Conservation (phyloP, 2,113 vertebrate species). For the Macquaria australasica region DNA sequence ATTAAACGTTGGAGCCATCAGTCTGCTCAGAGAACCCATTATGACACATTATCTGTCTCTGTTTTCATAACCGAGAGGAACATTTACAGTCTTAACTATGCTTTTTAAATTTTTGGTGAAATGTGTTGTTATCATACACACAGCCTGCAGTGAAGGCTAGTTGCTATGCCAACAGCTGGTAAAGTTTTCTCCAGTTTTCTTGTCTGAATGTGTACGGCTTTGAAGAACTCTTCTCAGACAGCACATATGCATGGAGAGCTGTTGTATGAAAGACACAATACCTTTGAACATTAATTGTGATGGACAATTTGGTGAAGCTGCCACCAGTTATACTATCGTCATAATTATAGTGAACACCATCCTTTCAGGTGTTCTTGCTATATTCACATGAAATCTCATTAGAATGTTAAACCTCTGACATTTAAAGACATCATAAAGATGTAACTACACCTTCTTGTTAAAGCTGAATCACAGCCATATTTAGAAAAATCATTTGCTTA, state of each 20-base stretch:
- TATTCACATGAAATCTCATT: slow-evolving; percentile 54
- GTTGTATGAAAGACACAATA: slow-evolving; percentile 11
- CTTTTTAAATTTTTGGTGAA: slow-evolving; percentile 47
- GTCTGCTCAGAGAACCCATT: slow-evolving; percentile 36
- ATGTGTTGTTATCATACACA: slow-evolving; percentile 14
- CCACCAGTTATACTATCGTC: slow-evolving; percentile 32
- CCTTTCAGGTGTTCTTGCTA: slow-evolving; percentile 44
- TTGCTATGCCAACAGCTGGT: slow-evolving; percentile 30
- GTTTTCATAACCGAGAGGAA: slow-evolving; percentile 46
- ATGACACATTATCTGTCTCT: slow-evolving; percentile 22
- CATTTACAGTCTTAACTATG: slow-evolving; percentile 13
- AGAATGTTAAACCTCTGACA: slow-evolving; percentile 55
- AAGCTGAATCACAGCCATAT: slow-evolving; percentile 12
- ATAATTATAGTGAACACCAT: slow-evolving; percentile 43
- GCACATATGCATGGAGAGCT: slow-evolving; percentile 17
- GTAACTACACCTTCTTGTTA: slow-evolving; percentile 36
- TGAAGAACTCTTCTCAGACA: slow-evolving; percentile 25
- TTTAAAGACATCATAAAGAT: slow-evolving; percentile 41
- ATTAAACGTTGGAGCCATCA: slow-evolving; percentile 65
- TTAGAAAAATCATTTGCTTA: slow-evolving; percentile 15
- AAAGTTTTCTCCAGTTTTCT: slow-evolving; percentile 10
- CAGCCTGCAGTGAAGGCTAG: not conserved
- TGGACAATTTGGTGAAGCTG: slow-evolving; percentile 40
- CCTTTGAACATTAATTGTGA: slow-evolving; percentile 53
- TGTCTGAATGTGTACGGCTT: slow-evolving; percentile 11